Evolutionary conservation across 2,888 invertebrate genomes (phyloP), one percentile per base, ranked within the genome.

Genomic region (Drosophila paramelanica): DNA sequence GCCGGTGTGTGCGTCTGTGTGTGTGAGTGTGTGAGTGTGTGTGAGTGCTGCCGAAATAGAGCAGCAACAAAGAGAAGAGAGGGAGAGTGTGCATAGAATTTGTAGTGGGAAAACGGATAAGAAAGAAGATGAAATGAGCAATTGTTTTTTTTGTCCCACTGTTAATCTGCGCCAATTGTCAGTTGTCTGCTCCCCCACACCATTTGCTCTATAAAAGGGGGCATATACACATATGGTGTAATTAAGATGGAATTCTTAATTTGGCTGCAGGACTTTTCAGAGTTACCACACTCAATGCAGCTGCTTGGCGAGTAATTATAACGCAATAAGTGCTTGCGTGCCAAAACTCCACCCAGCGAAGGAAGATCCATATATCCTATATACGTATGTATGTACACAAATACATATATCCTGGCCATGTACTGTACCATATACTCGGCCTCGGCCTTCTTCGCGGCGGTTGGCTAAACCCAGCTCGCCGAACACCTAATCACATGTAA

Each of bases 401-500:
- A 20, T 27, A 23, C 39, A 52, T 60, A 10, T 53, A 62, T 58
- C 47, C 60, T 49, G 43, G 38, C 47, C 42, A 62, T 65, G 31
- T 53, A 57, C 60, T 65, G 31, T 53, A 53, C 60, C 47, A 67
- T 76, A 6, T 83, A 79, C 65, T 67, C 20, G 33, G 33, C 14
- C 77, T 56, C 69, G 59, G 67, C 62, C 50, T 81, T 71, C 81
- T 88, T 77, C 73, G 78, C 82, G 72, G 86, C 81, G 91, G 91
- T 91, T 91, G 91, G 91, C 83, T 91, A 90, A 91, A 90, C 87
- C 89, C 91, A 85, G 66, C 81, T 77, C 76, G 62, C 59, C 81
- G 79, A 71, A 90, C 90, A 90, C 89, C 91, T 92, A 92, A 91
- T 92, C 91, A 89, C 91, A 89, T 91, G 89, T 92, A 92, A 91